phyloP scores from a whole-genome alignment of 2,797 vertebrate species.

The Acanthiza pusilla region DNA sequence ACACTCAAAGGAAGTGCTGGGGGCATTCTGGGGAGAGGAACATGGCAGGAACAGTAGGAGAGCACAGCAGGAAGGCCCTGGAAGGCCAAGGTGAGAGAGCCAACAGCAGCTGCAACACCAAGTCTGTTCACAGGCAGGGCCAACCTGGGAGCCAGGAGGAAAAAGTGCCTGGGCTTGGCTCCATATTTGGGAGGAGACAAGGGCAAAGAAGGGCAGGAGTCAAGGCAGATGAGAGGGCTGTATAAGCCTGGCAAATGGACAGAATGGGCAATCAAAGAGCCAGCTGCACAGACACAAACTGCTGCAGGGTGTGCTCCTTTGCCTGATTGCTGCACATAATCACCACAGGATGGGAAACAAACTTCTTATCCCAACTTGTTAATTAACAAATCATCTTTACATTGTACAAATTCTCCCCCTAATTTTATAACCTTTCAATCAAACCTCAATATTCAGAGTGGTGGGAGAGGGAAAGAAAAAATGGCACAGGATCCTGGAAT shows the following conservation, averaged over 20 bases:
- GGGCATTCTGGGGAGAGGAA: not conserved
- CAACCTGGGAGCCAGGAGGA: not conserved
- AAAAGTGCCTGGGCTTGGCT: too few species aligned
- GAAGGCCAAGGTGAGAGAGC: not conserved
- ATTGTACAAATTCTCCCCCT: too few species aligned
- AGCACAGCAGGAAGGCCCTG: too few species aligned
- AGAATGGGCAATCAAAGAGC: not conserved
- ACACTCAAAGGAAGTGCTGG: not conserved
- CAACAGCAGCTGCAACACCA: not conserved
- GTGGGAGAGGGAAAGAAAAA: too few species aligned
- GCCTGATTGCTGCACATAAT: not conserved
- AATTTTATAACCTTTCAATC: too few species aligned
- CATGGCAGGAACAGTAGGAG: not conserved
- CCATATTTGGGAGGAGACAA: not conserved
- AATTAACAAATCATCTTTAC: too few species aligned
- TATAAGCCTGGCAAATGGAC: not conserved
- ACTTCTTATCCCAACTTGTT: too few species aligned
- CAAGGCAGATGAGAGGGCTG: not conserved
- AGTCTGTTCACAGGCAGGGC: not conserved
- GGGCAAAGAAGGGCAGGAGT: not conserved
- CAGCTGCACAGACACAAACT: too few species aligned
- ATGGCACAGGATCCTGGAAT: too few species aligned
- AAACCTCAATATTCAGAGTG: too few species aligned
- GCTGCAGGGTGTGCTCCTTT: not conserved
- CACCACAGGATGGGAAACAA: not conserved